Base-by-base conservation (phyloP, 2,113 vertebrate genomes). In the Balaeniceps rex region DNA sequence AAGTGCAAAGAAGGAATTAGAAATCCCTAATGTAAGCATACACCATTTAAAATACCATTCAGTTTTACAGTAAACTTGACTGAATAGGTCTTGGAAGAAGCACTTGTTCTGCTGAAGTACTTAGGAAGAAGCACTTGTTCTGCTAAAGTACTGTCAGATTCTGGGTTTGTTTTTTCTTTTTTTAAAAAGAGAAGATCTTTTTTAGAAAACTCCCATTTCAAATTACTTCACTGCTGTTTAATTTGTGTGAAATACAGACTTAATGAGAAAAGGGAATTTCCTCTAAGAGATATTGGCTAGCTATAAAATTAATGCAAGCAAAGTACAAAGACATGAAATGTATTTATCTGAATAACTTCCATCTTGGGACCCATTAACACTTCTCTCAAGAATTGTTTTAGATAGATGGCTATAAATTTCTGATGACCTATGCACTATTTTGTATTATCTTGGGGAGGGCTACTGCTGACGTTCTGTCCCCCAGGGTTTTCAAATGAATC, bases 221-320 rank as follows among this genome's bases (percentile, higher is more conserved):
- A 75, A 94, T 93, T 85, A 96, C 12, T 96, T 89, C 31, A 61
- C 52, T 81, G 19, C 55, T 81, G 38, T 87, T 94, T 85, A 85
- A 95, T 97, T 87, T 90, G 40, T 80, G 66, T 94, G 66, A 93
- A 94, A 96, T 79, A 65, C 19, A 83, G 63, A 61, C 44, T 91
- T 95, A 93, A 95, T 94, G 96, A 96, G 96, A 88, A 91, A 88
- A 63, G 92, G 90, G 94, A 91, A 94, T 94, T 93, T 95, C 33
- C 14, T 82, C 10, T 47, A 78, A 44, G 47, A 96, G 49, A 26
- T 68, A 85, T 16, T 65, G 34, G 49, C 17, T 68, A 89, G n/a
- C 33, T 89, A 79, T 76, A 82, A 94, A 94, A 91, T 87, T 96
- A 94, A 90, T 79, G 82, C 38, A 85, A 72, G 65, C 14, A 23